These are phyloP conservation scores for Planiliza haematocheilus DNA, from an alignment of 2,113 vertebrate species.

Conservation along the genomic window DNA sequence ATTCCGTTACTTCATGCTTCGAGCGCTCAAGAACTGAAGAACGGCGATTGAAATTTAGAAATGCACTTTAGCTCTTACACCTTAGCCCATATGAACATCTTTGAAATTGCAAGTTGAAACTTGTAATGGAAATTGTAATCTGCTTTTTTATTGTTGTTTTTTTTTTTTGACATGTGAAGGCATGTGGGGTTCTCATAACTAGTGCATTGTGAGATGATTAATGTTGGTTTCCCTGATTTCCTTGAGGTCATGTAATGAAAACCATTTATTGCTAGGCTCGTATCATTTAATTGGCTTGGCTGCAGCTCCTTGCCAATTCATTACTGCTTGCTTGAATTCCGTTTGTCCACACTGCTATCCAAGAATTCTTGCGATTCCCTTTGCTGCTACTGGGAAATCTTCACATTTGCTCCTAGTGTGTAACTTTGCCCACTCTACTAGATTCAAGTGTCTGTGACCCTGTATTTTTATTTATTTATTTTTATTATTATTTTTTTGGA, in stretches of 20 bases:
- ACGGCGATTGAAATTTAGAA: conserved; percentile 16
- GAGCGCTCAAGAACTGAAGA: neutral
- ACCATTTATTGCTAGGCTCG: conserved; percentile 55
- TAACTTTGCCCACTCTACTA: neutral
- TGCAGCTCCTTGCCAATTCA: conserved; percentile 47
- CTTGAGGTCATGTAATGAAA: conserved; percentile 61
- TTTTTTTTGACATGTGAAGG: conserved; percentile 24
- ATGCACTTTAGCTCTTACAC: conserved; percentile 14
- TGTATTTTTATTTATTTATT: too few species aligned
- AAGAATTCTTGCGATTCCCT: conserved; percentile 29
- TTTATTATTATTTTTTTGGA: neutral
- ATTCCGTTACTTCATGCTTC: neutral
- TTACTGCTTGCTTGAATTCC: conserved; percentile 36
- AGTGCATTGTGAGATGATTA: conserved; percentile 50
- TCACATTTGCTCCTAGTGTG: neutral
- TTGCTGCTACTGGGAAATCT: conserved; percentile 33
- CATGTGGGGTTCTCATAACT: conserved; percentile 34
- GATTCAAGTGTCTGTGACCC: neutral
- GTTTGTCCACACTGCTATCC: conserved; percentile 26
- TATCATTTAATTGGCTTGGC: conserved; percentile 69
- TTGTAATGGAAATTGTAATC: conserved; percentile 30
- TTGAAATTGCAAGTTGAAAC: conserved; percentile 38
- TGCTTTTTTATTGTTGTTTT: too few species aligned
- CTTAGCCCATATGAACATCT: conserved; percentile 15
- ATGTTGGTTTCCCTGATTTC: conserved; percentile 51